Evolutionary conservation across 2,888 invertebrate species (phyloP).

Genomic region (Nomada ruficornis): DNA sequence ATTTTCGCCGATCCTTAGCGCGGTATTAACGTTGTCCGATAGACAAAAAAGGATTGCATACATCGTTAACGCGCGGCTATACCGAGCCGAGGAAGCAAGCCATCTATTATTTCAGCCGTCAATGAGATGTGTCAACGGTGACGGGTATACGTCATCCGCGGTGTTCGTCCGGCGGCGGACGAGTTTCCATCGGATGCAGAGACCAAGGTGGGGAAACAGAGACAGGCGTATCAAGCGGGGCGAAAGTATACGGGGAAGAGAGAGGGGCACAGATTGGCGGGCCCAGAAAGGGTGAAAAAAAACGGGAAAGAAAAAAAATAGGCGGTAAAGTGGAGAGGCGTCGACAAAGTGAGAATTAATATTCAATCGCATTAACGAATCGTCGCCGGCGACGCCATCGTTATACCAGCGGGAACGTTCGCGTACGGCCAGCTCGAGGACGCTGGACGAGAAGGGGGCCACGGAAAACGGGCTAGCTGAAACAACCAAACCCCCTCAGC

Average conservation of each 20-base stretch:
- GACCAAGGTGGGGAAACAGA: slow-evolving; percentile 1
- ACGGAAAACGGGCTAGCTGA: slow-evolving; percentile 39
- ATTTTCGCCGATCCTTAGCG: slow-evolving; percentile 59
- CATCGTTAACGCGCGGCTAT: slow-evolving; percentile 68
- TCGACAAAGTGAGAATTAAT: slow-evolving; percentile 82
- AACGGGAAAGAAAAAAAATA: slow-evolving; percentile 60
- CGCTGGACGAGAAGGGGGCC: slow-evolving; percentile 25
- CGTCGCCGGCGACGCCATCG: slow-evolving; percentile 80
- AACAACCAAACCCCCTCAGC: slow-evolving; percentile 22
- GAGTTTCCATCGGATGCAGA: slow-evolving; percentile 31
- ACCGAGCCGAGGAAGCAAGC: slow-evolving; percentile 67
- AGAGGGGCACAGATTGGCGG: neutral
- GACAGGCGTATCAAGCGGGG: neutral
- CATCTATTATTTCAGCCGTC: slow-evolving; percentile 74
- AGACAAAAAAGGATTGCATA: slow-evolving; percentile 68
- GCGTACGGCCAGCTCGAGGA: slow-evolving; percentile 44
- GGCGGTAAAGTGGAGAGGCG: slow-evolving; percentile 70
- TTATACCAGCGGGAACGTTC: slow-evolving; percentile 66
- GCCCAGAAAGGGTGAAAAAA: slow-evolving; percentile 61
- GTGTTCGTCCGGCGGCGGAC: slow-evolving; percentile 70
- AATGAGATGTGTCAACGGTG: slow-evolving; percentile 73
- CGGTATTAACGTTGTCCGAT: slow-evolving; percentile 51
- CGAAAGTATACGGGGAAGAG: neutral
- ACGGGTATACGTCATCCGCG: slow-evolving; percentile 74
- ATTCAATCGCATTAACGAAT: slow-evolving; percentile 83